Evolutionary conservation across 2,113 vertebrate species (phyloP).

Genomic region (Dasypus novemcinctus): DNA sequence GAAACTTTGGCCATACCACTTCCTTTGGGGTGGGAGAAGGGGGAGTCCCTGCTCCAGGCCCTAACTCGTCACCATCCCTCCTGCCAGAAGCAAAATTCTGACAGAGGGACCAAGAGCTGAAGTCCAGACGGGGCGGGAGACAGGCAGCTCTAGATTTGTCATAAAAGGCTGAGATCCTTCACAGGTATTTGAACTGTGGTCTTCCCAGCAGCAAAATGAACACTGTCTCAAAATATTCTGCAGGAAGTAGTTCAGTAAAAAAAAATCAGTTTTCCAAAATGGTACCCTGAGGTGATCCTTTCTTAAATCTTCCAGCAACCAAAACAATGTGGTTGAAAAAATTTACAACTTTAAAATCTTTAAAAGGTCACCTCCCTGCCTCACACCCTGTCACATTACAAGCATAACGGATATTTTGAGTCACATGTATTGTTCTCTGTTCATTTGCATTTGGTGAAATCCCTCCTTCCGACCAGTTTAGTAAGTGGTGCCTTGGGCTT

Average conservation of each 20-base stretch:
- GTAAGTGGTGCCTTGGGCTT: constrained; percentile 78
- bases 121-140: accelerated
- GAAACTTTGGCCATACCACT: not conserved
- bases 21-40: not conserved
- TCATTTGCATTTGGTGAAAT: constrained; percentile 91
- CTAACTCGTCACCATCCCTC: not conserved
- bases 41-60: not conserved
- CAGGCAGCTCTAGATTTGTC: not conserved
- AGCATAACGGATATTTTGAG: constrained; percentile 86
- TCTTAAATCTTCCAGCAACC: constrained; percentile 71
- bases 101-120: not conserved
- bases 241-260: not conserved
- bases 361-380: constrained; percentile 84
- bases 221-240: not conserved
- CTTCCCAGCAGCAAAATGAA: constrained; percentile 32
- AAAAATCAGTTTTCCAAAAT: constrained; percentile 60
- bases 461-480: constrained; percentile 84
- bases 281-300: constrained; percentile 56
- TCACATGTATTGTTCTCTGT: constrained; percentile 86
- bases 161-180: not conserved
- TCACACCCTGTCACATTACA: constrained; percentile 78
- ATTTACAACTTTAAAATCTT: constrained; percentile 78
- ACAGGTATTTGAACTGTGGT: not conserved
- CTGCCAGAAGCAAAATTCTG: not conserved
- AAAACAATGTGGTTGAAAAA: constrained; percentile 85